Conservation (phyloP, 2,888 invertebrate species). For the Morpho deidamia region DNA sequence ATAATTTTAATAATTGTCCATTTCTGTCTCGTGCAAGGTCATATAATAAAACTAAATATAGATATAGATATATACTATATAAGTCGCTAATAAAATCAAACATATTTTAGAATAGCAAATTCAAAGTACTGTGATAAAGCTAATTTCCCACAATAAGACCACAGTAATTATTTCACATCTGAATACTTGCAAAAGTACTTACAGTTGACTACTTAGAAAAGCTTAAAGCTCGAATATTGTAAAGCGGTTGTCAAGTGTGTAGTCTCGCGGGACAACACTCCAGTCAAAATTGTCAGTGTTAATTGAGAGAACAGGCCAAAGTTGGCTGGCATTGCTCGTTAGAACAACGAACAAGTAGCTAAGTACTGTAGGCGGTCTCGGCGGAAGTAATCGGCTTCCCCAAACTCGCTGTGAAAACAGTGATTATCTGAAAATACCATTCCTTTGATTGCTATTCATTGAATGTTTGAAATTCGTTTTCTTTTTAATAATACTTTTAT, state of each 20-base stretch:
- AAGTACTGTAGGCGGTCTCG: conserved; percentile 55
- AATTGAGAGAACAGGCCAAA: conserved; percentile 71
- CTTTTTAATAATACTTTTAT: neutral
- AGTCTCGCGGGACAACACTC: conserved; percentile 43
- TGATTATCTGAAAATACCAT: conserved; percentile 34
- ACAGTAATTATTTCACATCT: conserved; percentile 17
- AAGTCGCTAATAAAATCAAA: no score
- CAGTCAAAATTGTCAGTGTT: conserved; percentile 68
- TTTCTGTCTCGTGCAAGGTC: no score
- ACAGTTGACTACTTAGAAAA: conserved; percentile 22
- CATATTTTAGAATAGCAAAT: no score
- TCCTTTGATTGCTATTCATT: conserved; percentile 22
- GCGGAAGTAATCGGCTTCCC: conserved; percentile 69
- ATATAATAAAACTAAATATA: no score
- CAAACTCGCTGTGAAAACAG: conserved; percentile 32
- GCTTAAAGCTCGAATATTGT: conserved; percentile 22
- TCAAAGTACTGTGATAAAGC: no score
- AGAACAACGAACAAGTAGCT: conserved; percentile 73
- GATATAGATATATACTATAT: no score
- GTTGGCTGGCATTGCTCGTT: conserved; percentile 72
- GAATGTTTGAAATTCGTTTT: neutral
- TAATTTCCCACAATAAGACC: no score
- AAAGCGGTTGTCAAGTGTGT: conserved; percentile 26
- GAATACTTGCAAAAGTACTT: conserved; percentile 14
- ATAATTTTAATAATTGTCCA: no score